Evolutionary conservation across 2,797 vertebrate species (phyloP), one percentile per base, ranked within the genome.

Genomic region (Myotis planiceps): DNA sequence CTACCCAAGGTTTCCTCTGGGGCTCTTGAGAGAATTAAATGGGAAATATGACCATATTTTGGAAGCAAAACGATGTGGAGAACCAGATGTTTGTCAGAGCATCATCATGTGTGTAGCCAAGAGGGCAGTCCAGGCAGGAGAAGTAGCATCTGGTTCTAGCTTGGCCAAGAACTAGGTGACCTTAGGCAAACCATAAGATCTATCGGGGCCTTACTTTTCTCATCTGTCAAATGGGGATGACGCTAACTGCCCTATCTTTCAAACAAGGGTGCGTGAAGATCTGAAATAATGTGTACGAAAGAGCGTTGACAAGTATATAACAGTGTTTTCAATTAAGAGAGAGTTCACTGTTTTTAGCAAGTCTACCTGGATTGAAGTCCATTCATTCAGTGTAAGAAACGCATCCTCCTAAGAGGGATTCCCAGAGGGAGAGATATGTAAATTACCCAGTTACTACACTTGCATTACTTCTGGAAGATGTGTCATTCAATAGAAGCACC

Each of bases 21-120:
- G n/a, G 12, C 42, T 93, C 27, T 84, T 85, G 4, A 37, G 74
- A 86, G 39, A 94, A 81, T 85, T 91, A 82, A 42, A 87, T 68
- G n/a, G 14, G 49, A 90, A 93, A 79, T 94, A 53, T 60, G 45
- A 79, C 66, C 29, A 55, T 49, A 88, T 34, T 95, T 92, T 85
- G 81, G 65, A 85, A 80, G 37, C 34, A 72, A 94, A 93, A 65
- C 32, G 29, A 92, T 75, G 19, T 63, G 32, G 76, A 79, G 80
- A 87, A 94, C 82, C 58, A 92, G 25, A 74, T 83, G 47, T 53
- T 66, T 87, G 21, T 95, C 84, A 90, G 68, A 85, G n/a, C 18
- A 69, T 84, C 68, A 60, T 37, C 8, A 0, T 69, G 47, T 39
- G 15, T 84, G 68, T 81, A 66, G n/a, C 63, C 49, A 90, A 69